phyloP scores from a whole-genome alignment of 2,888 invertebrate genomes.

The Tenodera sinensis region DNA sequence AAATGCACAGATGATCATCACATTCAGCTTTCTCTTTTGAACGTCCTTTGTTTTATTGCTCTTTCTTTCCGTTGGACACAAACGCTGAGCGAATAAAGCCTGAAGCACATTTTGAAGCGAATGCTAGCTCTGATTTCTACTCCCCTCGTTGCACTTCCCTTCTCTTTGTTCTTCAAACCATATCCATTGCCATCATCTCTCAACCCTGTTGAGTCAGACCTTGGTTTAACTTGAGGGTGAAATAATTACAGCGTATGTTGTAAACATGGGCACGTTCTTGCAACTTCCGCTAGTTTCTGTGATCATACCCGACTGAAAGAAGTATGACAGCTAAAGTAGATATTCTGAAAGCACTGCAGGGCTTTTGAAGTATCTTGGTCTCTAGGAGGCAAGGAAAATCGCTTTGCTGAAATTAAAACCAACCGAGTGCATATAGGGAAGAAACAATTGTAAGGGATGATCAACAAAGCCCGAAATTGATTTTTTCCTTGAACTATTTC shows the following conservation, averaged over 20 bases:
- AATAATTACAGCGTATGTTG: neutral
- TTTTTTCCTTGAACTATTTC: too few species aligned
- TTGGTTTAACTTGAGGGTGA: neutral
- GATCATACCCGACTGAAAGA: neutral
- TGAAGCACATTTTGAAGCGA: neutral
- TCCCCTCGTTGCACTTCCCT: neutral
- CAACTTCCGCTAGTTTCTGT: neutral
- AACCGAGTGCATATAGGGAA: too few species aligned
- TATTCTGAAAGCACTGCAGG: neutral
- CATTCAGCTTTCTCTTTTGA: neutral
- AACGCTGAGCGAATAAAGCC: neutral
- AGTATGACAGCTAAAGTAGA: neutral
- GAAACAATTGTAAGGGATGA: too few species aligned
- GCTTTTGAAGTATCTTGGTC: neutral
- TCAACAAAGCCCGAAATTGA: too few species aligned
- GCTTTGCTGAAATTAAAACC: too few species aligned
- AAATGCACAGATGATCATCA: too few species aligned
- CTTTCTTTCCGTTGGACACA: neutral
- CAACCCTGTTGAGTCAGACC: neutral
- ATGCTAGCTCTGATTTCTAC: neutral
- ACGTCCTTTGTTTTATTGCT: neutral
- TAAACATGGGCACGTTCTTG: neutral
- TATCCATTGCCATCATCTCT: neutral
- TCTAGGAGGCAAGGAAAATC: too few species aligned
- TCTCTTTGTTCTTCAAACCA: neutral